Evolutionary conservation across 2,113 vertebrate species (phyloP).

Genomic region (Xyrauchen texanus): DNA sequence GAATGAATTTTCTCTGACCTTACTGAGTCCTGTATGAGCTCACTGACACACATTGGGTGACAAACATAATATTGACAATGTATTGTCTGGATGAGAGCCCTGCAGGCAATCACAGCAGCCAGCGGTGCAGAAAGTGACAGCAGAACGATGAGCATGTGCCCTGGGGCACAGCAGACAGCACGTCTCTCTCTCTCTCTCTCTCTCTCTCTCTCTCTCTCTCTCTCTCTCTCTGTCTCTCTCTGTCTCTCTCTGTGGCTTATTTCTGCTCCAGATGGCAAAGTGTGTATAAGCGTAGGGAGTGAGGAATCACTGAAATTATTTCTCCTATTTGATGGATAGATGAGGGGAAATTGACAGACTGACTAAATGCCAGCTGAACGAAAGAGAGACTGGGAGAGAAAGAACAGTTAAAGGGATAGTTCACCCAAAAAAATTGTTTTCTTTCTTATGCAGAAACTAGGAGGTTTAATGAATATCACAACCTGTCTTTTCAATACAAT

Average conservation of each 20-base stretch:
- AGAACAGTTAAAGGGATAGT: too few species aligned
- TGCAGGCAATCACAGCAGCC: constrained; percentile 26
- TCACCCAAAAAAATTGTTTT: too few species aligned
- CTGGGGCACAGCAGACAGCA: constrained; percentile 35
- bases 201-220: too few species aligned
- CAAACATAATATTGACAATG: constrained; percentile 42
- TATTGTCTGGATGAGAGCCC: constrained; percentile 32
- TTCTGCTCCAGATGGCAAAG: constrained; percentile 47
- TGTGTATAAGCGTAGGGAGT: background rate
- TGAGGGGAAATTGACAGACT: constrained; percentile 43
- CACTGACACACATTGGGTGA: constrained; percentile 40
- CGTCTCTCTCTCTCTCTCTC: too few species aligned
- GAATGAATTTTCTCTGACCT: constrained; percentile 21
- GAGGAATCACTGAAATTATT: constrained; percentile 42
- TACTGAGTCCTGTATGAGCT: constrained; percentile 29
- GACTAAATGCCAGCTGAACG: background rate
- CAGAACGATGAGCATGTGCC: constrained; percentile 5
- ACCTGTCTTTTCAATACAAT: too few species aligned
- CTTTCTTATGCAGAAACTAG: too few species aligned
- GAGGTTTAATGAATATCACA: too few species aligned
- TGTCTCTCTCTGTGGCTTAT: too few species aligned
- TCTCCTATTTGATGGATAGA: constrained; percentile 39
- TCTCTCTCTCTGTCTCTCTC: too few species aligned
- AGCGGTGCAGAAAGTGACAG: constrained; percentile 39
- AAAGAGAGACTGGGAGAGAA: background rate